These are phyloP conservation scores for Acipenser oxyrinchus DNA, from an alignment of 2,797 vertebrate species.

Conservation along the genomic window DNA sequence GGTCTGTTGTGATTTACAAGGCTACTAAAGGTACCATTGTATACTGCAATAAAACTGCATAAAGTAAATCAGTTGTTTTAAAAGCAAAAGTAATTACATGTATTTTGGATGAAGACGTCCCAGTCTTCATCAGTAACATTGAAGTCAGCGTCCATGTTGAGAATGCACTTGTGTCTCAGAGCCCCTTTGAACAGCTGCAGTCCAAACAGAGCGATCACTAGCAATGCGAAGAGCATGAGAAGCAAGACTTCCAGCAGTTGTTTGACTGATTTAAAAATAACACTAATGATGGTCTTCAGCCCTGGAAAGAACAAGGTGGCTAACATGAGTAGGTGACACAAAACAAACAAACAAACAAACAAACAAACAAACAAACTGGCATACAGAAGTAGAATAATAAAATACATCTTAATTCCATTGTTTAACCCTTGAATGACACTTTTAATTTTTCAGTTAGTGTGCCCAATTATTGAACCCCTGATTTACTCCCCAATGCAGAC, in stretches of 20 bases:
- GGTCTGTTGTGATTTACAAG: no score
- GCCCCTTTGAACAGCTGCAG: constrained; percentile 19
- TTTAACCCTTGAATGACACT: no score
- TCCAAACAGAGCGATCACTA: constrained; percentile 16
- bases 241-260: constrained; percentile 16
- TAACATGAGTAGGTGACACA: not conserved
- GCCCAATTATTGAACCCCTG: no score
- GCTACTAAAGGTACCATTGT: no score
- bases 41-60: no score
- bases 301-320: constrained; percentile 1
- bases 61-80: not conserved
- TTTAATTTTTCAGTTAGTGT: no score
- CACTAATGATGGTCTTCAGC: constrained; percentile 18
- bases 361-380: no score
- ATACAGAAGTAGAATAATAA: no score
- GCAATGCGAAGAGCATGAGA: constrained; percentile 17
- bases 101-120: constrained; percentile 14
- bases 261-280: constrained; percentile 17
- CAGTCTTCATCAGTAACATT: constrained; percentile 15
- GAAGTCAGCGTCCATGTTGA: not conserved
- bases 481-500: no score
- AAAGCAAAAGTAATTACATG: constrained; percentile 8
- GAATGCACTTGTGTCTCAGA: constrained; percentile 15
- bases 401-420: no score
- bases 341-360: no score